Evolutionary conservation across 2,113 vertebrate species (phyloP).

Genomic region (Sinocyclocheilus anshuiensis): DNA sequence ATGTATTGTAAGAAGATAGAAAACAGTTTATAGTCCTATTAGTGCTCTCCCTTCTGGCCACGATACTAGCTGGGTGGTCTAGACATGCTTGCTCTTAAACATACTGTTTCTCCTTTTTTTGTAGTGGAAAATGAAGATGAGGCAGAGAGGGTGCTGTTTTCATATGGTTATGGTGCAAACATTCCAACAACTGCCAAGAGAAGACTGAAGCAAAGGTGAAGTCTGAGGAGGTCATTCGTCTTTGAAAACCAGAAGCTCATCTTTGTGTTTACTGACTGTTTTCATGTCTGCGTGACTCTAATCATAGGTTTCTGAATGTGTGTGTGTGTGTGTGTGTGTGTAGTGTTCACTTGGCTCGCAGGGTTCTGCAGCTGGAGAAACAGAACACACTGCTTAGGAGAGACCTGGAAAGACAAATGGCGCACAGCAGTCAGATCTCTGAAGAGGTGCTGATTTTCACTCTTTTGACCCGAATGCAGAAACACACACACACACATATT

Average conservation of each 20-base stretch:
- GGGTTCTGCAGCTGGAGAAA: constrained; percentile 92
- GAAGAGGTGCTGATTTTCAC: constrained; percentile 82
- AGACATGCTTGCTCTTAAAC: neutral
- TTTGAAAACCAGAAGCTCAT: constrained; percentile 9
- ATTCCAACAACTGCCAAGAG: constrained; percentile 95
- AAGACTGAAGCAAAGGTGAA: constrained; percentile 92
- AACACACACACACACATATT: neutral
- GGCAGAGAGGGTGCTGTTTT: constrained; percentile 94
- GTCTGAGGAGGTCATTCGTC: neutral
- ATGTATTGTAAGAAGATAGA: constrained; percentile 11
- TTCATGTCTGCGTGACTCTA: constrained; percentile 27
- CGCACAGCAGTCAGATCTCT: constrained; percentile 81
- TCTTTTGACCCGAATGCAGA: constrained; percentile 31
- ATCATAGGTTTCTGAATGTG: constrained; percentile 43
- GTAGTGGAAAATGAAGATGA: constrained; percentile 93
- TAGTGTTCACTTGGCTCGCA: constrained; percentile 95
- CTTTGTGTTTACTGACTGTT: constrained; percentile 8
- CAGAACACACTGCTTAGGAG: constrained; percentile 89
- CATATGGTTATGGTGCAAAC: constrained; percentile 95
- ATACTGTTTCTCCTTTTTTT: constrained; percentile 47
- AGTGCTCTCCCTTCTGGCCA: constrained; percentile 18
- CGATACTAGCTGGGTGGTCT: constrained; percentile 45
- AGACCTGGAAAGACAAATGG: constrained; percentile 86
- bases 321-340: constrained; percentile 46
- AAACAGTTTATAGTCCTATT: constrained; percentile 14